These are phyloP conservation scores for Pantherophis vulpinus DNA, from an alignment of 2,797 vertebrate species.

Conservation along the genomic window DNA sequence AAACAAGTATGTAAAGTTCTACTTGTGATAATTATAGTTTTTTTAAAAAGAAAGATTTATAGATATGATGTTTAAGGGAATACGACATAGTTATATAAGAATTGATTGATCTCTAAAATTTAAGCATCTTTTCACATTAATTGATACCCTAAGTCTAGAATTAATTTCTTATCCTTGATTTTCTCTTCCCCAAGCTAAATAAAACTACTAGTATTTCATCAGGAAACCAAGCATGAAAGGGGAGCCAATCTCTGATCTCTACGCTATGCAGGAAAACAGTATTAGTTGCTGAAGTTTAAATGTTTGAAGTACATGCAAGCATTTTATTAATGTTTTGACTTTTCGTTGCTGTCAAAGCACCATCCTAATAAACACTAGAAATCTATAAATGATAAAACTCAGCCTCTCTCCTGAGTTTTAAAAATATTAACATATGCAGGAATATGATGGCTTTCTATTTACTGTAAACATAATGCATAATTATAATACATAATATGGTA, in stretches of 20 bases:
- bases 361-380: neutral
- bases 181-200: neutral
- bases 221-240: neutral
- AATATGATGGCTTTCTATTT: neutral
- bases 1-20: constrained; percentile 56
- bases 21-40: constrained; percentile 21
- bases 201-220: neutral
- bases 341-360: neutral
- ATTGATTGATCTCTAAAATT: neutral
- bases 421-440: too few species aligned
- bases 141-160: neutral
- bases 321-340: neutral
- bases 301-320: neutral
- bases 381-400: neutral
- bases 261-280: neutral
- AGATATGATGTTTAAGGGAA: neutral
- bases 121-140: neutral
- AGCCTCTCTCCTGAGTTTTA: neutral
- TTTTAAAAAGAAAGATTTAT: neutral
- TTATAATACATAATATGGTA: neutral
- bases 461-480: neutral
- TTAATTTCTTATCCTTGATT: neutral
- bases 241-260: neutral
- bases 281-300: neutral
- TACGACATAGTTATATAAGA: neutral